Conservation (phyloP, 2,113 vertebrate genomes). For the Dromas ardeola region DNA sequence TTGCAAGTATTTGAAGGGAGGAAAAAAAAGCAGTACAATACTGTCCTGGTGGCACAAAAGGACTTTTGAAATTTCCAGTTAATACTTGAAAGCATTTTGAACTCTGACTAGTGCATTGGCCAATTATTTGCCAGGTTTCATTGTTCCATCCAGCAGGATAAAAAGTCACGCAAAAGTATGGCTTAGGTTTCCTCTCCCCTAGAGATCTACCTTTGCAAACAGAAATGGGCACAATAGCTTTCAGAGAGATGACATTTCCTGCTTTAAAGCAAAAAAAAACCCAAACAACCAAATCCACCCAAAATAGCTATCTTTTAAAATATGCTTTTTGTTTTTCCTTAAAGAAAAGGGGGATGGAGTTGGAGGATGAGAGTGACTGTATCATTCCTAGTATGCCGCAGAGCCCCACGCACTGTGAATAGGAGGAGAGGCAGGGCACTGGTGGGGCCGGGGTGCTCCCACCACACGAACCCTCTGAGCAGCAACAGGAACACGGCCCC, state of each 20-base stretch:
- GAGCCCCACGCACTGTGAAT: neutral
- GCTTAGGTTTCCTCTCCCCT: neutral
- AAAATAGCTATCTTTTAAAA: neutral
- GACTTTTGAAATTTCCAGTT: conserved; percentile 18
- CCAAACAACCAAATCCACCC: neutral
- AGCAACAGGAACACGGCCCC: neutral
- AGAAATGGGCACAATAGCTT: neutral
- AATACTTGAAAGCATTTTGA: conserved; percentile 11
- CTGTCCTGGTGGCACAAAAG: neutral
- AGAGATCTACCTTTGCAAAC: neutral
- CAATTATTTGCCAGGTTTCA: neutral
- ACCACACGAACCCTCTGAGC: neutral
- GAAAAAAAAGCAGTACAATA: neutral
- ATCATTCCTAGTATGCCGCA: fast-evolving
- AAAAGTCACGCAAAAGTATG: neutral
- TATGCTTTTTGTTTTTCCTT: neutral
- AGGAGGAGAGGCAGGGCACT: neutral
- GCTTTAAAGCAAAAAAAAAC: neutral
- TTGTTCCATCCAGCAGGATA: neutral
- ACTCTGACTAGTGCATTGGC: neutral
- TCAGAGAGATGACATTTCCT: neutral
- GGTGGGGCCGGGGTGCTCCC: fast-evolving
- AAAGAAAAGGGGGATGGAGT: neutral
- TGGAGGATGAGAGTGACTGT: neutral
- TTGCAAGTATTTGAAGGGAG: neutral